Percentiles rank a stretch among this genome's conserved stretches.
Conservation (phyloP, 92 coral and sea anemone species). For the Siderastrea radians region DNA sequence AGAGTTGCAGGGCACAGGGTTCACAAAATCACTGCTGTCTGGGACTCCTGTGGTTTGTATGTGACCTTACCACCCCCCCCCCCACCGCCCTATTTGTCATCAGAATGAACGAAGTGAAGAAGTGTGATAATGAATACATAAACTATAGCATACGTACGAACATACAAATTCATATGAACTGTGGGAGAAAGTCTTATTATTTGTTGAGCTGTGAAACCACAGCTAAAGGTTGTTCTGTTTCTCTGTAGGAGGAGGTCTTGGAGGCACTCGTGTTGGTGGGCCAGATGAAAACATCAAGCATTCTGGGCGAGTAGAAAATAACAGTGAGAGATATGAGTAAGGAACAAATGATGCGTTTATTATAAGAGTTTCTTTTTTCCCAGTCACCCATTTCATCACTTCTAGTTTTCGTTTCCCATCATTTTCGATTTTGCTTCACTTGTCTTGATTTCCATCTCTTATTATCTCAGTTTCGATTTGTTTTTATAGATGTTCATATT, state of each 20-base stretch:
- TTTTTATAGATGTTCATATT: too few species aligned
- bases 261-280: slow-evolving; percentile 95
- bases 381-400: not conserved
- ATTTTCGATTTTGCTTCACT: not conserved
- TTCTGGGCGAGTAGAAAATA: slow-evolving; percentile 96
- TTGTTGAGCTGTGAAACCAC: too few species aligned
- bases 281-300: slow-evolving; percentile 94
- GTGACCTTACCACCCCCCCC: too few species aligned
- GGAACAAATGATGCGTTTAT: not conserved
- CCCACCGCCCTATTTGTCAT: too few species aligned
- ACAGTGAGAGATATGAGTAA: slow-evolving; percentile 81
- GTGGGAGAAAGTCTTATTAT: too few species aligned
- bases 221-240: not conserved
- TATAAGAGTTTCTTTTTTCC: not conserved
- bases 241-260: slow-evolving; percentile 96
- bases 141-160: too few species aligned
- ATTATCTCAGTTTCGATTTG: not conserved
- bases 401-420: not conserved
- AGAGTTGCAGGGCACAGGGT: too few species aligned
- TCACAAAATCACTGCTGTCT: too few species aligned
- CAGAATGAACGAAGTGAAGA: too few species aligned
- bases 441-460: not conserved
- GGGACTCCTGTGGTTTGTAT: too few species aligned
- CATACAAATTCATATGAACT: too few species aligned
- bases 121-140: too few species aligned